These are phyloP conservation scores for Pollenia labialis DNA, from an alignment of 2,888 invertebrate genomes.

Conservation along the genomic window DNA sequence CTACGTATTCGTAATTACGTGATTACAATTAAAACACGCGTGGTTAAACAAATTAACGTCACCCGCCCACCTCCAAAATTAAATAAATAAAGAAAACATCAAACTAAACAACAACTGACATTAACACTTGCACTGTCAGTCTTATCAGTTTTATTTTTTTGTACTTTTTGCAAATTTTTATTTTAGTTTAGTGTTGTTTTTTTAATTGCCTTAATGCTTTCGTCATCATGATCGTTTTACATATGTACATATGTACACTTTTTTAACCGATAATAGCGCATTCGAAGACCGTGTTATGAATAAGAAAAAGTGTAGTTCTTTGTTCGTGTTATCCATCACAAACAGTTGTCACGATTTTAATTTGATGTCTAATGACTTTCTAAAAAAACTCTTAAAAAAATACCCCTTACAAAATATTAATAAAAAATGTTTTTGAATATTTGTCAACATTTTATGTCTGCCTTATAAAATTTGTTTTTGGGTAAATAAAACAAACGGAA, in stretches of 20 bases:
- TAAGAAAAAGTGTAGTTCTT: background rate
- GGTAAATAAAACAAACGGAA: background rate
- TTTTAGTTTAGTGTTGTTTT: background rate
- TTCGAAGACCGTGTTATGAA: no score
- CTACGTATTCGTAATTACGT: no score
- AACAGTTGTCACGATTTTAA: background rate
- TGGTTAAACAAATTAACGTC: no score
- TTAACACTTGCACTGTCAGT: constrained; percentile 16
- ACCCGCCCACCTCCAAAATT: no score
- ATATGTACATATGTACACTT: no score
- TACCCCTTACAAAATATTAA: no score
- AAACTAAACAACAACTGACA: background rate
- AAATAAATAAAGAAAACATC: background rate
- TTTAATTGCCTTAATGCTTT: constrained; percentile 23
- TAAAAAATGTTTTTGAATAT: background rate
- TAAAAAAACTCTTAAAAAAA: background rate
- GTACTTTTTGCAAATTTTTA: background rate
- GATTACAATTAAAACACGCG: no score
- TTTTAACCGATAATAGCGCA: no score
- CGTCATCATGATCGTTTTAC: constrained; percentile 10
- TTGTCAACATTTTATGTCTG: background rate
- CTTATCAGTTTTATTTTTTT: background rate
- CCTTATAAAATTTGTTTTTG: no score
- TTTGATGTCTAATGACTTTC: constrained; percentile 26
- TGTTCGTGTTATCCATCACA: constrained; percentile 3